Conservation (phyloP, 1,140 invertebrate genomes). For the Hestina assimilis region DNA sequence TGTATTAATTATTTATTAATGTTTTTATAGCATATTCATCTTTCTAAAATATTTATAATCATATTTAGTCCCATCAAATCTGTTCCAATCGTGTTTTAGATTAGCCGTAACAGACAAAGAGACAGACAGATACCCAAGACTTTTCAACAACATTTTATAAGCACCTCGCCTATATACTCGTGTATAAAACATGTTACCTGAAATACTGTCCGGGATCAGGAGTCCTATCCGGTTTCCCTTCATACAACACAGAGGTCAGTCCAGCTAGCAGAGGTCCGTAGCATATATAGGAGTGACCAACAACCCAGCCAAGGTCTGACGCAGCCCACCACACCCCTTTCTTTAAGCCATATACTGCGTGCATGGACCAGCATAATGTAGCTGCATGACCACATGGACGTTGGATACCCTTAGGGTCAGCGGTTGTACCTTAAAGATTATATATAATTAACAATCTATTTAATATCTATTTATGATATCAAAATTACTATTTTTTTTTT, state of each 20-base stretch:
- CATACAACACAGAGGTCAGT: constrained; percentile 92
- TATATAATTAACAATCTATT: not conserved
- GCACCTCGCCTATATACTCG: too few relatives aligned
- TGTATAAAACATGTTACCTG: constrained; percentile 71
- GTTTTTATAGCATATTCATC: too few relatives aligned
- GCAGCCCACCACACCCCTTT: constrained; percentile 94
- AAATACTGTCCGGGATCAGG: constrained; percentile 95
- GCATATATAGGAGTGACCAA: constrained; percentile 96
- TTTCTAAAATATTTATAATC: too few relatives aligned
- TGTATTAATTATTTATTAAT: too few relatives aligned
- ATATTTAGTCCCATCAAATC: too few relatives aligned
- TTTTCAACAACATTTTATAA: too few relatives aligned
- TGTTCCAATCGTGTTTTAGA: too few relatives aligned
- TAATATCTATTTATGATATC: too few relatives aligned
- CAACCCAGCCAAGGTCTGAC: constrained; percentile 95
- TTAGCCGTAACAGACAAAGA: too few relatives aligned
- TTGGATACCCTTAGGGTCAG: constrained; percentile 90
- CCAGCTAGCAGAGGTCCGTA: constrained; percentile 92
- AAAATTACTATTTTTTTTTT: too few relatives aligned
- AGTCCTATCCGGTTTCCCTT: constrained; percentile 96
- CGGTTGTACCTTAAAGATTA: constrained; percentile 69
- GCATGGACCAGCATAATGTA: constrained; percentile 90
- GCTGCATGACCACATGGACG: constrained; percentile 93
- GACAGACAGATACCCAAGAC: too few relatives aligned
- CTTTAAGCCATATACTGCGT: constrained; percentile 88